These are phyloP conservation scores for Cavia porcellus DNA, from an alignment of 2,113 vertebrate species.

Conservation along the genomic window DNA sequence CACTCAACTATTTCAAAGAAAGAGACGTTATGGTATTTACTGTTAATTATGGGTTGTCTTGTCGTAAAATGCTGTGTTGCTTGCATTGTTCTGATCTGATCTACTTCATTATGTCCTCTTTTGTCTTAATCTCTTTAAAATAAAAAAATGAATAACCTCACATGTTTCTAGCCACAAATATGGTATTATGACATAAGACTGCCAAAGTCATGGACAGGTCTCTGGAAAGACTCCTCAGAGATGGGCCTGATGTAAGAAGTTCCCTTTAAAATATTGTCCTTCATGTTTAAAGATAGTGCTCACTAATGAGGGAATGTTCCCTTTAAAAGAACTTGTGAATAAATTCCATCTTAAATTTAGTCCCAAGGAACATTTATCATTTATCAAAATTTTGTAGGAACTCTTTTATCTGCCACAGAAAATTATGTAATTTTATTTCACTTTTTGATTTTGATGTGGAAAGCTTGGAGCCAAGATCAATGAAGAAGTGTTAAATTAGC, in stretches of 20 bases:
- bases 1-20: no score
- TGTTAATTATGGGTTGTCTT: no score
- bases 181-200: background rate
- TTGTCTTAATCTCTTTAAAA: no score
- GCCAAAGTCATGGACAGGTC: background rate
- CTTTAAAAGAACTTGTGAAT: background rate
- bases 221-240: background rate
- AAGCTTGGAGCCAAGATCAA: slow-evolving; percentile 75
- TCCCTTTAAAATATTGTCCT: background rate
- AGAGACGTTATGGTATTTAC: no score
- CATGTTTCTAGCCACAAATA: background rate
- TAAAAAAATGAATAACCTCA: no score
- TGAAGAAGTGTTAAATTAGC: slow-evolving; percentile 80
- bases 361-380: slow-evolving; percentile 36
- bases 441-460: slow-evolving; percentile 51
- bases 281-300: slow-evolving; percentile 11
- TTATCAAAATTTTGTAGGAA: slow-evolving; percentile 59
- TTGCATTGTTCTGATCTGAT: no score
- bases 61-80: no score
- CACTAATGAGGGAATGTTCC: background rate
- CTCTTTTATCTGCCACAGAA: slow-evolving; percentile 64
- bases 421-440: slow-evolving; percentile 75
- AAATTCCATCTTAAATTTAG: slow-evolving; percentile 45
- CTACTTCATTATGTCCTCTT: no score
- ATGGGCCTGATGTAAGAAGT: background rate